phyloP scores from a whole-genome alignment of 2,797 vertebrate species.

The Alectoris magna region DNA sequence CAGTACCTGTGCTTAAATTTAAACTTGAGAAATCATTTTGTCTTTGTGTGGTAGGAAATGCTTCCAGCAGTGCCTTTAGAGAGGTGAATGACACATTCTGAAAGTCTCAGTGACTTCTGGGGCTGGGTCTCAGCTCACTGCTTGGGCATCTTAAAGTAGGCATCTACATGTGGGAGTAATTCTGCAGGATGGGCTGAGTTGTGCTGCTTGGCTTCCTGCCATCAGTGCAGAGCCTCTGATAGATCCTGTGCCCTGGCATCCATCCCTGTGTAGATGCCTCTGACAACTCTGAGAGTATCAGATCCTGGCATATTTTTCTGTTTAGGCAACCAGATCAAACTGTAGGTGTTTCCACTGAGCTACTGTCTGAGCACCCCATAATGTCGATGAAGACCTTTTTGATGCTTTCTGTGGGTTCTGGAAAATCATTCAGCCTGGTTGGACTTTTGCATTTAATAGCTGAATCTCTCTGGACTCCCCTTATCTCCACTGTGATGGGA shows the following conservation, averaged over 20 bases:
- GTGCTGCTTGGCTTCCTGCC: not conserved
- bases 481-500: not conserved
- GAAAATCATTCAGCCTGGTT: not conserved
- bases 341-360: not conserved
- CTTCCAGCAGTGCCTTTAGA: not conserved
- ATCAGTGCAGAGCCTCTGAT: not conserved
- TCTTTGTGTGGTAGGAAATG: not conserved
- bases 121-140: not conserved
- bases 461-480: not conserved
- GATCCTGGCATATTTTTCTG: not conserved
- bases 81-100: not conserved
- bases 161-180: not conserved
- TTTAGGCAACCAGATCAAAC: not conserved
- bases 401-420: not conserved
- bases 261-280: not conserved
- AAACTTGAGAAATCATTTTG: not conserved
- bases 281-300: not conserved
- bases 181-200: not conserved
- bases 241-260: not conserved
- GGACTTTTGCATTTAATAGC: not conserved
- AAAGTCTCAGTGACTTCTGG: not conserved
- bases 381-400: not conserved
- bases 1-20: not conserved
- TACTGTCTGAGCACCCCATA: not conserved
- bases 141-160: not conserved